phyloP scores from a whole-genome alignment of 35 echinoderm and acorn worm species.

The Apostichopus californicus region DNA sequence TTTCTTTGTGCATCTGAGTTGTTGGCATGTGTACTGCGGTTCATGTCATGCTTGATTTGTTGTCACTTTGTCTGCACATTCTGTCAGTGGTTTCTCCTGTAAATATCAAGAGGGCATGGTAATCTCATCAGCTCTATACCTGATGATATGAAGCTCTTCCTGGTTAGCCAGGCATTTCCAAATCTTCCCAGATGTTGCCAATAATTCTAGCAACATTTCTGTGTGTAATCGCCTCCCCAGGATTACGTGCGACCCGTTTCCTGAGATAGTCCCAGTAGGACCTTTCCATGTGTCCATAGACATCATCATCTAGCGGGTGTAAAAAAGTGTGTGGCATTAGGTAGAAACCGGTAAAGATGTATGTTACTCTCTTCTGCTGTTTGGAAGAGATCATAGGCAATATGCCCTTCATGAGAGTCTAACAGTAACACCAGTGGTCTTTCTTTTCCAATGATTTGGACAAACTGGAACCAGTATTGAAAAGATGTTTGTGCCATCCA shows the following conservation, averaged over 20 bases:
- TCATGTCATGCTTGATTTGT: neutral
- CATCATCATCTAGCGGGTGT: slow-evolving; percentile 29
- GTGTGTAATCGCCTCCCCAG: slow-evolving; percentile 12
- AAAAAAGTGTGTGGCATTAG: slow-evolving; percentile 30
- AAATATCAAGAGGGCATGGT: slow-evolving; percentile 5
- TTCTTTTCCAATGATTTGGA: slow-evolving; percentile 3
- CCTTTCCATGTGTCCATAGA: slow-evolving; percentile 16
- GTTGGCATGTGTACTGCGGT: neutral
- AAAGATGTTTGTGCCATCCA: slow-evolving; percentile 30
- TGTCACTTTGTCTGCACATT: no score
- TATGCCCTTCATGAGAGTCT: slow-evolving; percentile 5
- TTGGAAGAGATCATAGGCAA: slow-evolving; percentile 41
- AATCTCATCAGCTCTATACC: slow-evolving; percentile 10
- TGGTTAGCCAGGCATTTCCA: neutral
- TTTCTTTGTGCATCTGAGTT: slow-evolving; percentile 34
- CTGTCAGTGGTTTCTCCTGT: neutral
- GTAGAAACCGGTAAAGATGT: slow-evolving; percentile 11
- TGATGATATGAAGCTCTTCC: neutral
- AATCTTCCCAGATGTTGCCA: slow-evolving; percentile 34
- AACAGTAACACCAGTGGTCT: slow-evolving; percentile 41
- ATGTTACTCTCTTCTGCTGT: slow-evolving; percentile 21
- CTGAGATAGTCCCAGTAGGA: slow-evolving; percentile 30
- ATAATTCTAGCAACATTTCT: slow-evolving; percentile 27
- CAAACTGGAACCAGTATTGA: slow-evolving; percentile 33
- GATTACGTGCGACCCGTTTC: slow-evolving; percentile 12